Percentiles rank a stretch among this genome's conserved stretches.
Conservation (phyloP, 2,888 invertebrate genomes). For the Geotrupes spiniger region DNA sequence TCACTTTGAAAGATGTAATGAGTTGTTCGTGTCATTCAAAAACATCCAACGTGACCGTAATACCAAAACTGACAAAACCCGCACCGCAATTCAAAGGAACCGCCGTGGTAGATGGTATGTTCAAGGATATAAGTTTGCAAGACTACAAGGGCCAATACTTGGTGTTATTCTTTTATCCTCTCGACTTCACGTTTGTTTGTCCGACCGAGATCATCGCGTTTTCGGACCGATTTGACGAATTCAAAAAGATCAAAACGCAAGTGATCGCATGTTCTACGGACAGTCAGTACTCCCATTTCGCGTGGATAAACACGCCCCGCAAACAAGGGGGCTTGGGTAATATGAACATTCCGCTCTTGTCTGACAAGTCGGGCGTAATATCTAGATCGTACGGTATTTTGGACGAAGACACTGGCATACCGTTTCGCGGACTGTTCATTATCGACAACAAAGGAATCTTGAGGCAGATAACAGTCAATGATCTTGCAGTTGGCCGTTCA, state of each 20-base stretch:
- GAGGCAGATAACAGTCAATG: constrained; percentile 94
- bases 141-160: constrained; percentile 87
- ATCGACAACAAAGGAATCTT: constrained; percentile 86
- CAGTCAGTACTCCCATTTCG: constrained; percentile 94
- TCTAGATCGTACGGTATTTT: constrained; percentile 86
- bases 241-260: constrained; percentile 80
- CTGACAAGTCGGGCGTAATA: constrained; percentile 87
- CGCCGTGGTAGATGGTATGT: constrained; percentile 79
- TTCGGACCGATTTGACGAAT: constrained; percentile 84
- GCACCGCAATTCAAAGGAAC: constrained; percentile 79
- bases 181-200: constrained; percentile 86
- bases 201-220: constrained; percentile 97
- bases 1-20: no score
- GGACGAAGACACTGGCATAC: constrained; percentile 87
- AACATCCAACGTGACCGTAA: no score
- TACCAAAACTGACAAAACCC: constrained; percentile 64
- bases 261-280: constrained; percentile 92
- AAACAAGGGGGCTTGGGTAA: constrained; percentile 93
- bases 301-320: constrained; percentile 93
- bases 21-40: no score
- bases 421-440: constrained; percentile 94
- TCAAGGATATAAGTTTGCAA: constrained; percentile 72
- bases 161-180: constrained; percentile 87
- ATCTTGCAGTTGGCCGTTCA: constrained; percentile 88
- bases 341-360: constrained; percentile 91